Conservation (phyloP, 2,113 vertebrate species). For the Perca flavescens region DNA sequence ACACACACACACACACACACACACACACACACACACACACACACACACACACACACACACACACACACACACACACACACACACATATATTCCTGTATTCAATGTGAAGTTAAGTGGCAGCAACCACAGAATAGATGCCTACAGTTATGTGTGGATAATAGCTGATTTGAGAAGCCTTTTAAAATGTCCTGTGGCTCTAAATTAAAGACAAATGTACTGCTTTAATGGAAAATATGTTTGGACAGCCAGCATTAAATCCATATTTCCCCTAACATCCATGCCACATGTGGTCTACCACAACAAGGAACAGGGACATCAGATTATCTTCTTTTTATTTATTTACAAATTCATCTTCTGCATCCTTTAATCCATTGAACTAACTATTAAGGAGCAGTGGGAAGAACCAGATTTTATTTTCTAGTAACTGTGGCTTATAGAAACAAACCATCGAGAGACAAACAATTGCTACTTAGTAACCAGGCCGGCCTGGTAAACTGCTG, state of each 20-base stretch:
- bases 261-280: background rate
- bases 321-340: background rate
- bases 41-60: no score
- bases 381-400: background rate
- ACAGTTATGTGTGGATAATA: background rate
- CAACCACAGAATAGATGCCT: background rate
- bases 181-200: background rate
- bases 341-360: background rate
- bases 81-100: background rate
- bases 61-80: no score
- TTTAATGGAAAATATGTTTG: background rate
- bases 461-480: conserved; percentile 20
- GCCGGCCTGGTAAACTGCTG: background rate
- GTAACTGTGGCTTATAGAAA: background rate
- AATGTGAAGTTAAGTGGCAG: background rate
- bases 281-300: background rate
- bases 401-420: no score
- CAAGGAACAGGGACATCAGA: background rate
- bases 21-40: no score
- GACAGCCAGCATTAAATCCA: background rate
- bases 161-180: background rate
- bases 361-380: background rate
- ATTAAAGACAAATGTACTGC: background rate
- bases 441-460: background rate
- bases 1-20: no score